Conservation (phyloP, 1,140 invertebrate genomes). For the Formica selysi region DNA sequence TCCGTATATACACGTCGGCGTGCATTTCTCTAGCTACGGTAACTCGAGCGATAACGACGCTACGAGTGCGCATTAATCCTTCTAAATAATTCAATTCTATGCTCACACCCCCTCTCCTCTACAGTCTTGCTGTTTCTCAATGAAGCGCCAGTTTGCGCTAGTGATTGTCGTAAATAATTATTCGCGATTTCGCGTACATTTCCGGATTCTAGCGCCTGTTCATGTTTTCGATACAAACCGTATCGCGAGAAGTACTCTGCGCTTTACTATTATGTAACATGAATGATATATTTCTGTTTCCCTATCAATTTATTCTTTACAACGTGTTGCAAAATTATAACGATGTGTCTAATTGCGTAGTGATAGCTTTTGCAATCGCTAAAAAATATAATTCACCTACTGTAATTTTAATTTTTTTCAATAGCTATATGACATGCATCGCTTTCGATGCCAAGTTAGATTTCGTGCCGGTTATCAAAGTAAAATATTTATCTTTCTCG, state of each 20-base stretch:
- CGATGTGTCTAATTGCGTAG: neutral
- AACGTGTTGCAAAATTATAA: no score
- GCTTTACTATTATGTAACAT: neutral
- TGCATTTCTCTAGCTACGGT: slow-evolving; percentile 17
- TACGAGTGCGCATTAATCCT: slow-evolving; percentile 53
- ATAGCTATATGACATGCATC: neutral
- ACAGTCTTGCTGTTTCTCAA: neutral
- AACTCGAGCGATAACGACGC: slow-evolving; percentile 51
- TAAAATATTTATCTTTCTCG: neutral
- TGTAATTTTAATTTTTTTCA: neutral
- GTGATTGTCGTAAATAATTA: slow-evolving; percentile 60
- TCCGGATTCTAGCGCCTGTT: neutral
- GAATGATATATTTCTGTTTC: neutral
- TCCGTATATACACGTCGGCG: neutral
- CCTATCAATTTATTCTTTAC: neutral
- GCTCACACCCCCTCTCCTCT: neutral
- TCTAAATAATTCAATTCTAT: slow-evolving; percentile 51
- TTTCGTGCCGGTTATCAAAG: neutral
- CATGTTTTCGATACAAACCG: slow-evolving; percentile 11
- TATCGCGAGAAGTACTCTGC: neutral
- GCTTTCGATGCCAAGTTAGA: neutral
- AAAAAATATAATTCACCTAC: neutral
- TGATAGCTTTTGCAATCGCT: neutral
- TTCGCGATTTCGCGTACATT: slow-evolving; percentile 31
- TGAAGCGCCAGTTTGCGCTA: slow-evolving; percentile 46